Evolutionary conservation across 2,113 vertebrate species (phyloP).

Genomic region (Otis tarda): DNA sequence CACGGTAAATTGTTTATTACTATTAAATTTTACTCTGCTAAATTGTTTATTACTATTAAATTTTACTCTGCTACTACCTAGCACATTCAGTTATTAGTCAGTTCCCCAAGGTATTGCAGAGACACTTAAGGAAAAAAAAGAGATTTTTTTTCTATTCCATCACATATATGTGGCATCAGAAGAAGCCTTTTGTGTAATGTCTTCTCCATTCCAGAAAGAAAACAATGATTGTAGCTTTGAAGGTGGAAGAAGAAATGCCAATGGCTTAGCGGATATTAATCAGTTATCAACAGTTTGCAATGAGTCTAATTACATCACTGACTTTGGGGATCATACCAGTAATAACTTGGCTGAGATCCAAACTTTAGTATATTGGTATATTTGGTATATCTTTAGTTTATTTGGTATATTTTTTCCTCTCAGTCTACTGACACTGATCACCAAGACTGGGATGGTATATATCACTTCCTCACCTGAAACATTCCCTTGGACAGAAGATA

Average conservation of each 20-base stretch:
- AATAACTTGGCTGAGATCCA: not conserved
- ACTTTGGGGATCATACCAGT: not conserved
- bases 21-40: not conserved
- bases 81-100: not conserved
- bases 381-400: not conserved
- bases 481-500: not conserved
- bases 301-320: not conserved
- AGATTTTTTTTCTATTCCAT: not conserved
- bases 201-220: not conserved
- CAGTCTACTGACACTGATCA: not conserved
- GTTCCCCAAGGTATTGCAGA: not conserved
- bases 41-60: not conserved
- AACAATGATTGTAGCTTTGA: not conserved
- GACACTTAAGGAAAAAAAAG: not conserved
- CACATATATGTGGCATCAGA: not conserved
- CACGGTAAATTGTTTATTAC: not conserved
- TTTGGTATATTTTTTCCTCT: not conserved
- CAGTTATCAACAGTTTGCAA: not conserved
- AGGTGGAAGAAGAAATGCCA: not conserved
- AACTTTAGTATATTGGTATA: not conserved
- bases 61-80: not conserved
- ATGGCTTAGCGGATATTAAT: not conserved
- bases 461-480: not conserved
- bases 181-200: not conserved
- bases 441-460: not conserved